These are phyloP conservation scores for Melanotaenia duboulayi DNA, from an alignment of 2,113 vertebrate genomes.

Conservation along the genomic window DNA sequence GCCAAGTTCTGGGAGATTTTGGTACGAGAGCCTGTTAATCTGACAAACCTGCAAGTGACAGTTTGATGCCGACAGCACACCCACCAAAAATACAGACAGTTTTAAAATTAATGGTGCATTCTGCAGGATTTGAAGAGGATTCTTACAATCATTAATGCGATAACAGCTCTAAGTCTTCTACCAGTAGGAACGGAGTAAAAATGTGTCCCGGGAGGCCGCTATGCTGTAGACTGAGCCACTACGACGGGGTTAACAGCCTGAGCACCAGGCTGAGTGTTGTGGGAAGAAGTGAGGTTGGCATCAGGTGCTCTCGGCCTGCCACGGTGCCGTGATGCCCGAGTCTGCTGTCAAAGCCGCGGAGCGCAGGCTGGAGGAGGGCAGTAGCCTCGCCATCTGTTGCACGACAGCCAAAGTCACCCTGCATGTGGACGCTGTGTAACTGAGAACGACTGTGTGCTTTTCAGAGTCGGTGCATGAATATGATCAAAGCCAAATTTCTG, in stretches of 20 bases:
- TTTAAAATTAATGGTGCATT: fast-evolving
- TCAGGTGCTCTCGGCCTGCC: constrained; percentile 50
- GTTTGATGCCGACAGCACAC: neutral
- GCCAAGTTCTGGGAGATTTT: neutral
- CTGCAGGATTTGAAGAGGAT: neutral
- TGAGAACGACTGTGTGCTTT: constrained; percentile 20
- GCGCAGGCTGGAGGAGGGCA: constrained; percentile 62
- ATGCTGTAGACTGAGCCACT: constrained; percentile 33
- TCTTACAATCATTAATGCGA: too few species aligned
- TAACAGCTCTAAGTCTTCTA: too few species aligned
- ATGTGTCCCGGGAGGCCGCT: constrained; percentile 29
- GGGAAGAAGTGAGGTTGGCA: constrained; percentile 52
- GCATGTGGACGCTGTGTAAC: constrained; percentile 30
- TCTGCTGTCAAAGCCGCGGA: constrained; percentile 69
- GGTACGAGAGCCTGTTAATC: neutral
- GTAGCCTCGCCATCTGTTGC: constrained; percentile 75
- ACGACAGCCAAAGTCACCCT: constrained; percentile 79
- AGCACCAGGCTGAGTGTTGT: constrained; percentile 50
- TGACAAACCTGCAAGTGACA: constrained; percentile 4
- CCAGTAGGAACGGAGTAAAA: neutral
- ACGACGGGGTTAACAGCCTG: constrained; percentile 54
- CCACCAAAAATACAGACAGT: neutral
- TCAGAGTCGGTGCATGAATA: constrained; percentile 4
- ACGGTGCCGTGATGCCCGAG: constrained; percentile 50
- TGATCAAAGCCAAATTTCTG: constrained; percentile 17